Conservation (phyloP, 2,113 vertebrate species). For the Protobothrops mucrosquamatus region DNA sequence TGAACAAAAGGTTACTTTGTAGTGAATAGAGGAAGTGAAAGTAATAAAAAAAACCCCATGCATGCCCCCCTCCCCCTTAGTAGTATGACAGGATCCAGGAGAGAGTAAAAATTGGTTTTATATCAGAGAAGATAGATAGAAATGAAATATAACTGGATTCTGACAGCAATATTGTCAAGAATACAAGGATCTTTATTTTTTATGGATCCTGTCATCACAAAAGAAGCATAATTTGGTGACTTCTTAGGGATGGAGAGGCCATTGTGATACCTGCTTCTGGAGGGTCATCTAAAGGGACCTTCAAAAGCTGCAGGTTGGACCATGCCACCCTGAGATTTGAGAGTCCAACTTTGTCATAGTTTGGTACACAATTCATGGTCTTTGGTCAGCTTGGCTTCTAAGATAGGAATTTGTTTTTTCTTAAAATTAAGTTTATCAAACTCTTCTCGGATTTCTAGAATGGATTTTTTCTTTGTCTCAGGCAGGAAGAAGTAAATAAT, state of each 20-base stretch:
- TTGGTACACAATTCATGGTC: slow-evolving; percentile 56
- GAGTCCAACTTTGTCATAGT: slow-evolving; percentile 8
- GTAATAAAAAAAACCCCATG: too few relatives aligned
- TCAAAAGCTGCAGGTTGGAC: background rate
- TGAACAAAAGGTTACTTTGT: too few relatives aligned
- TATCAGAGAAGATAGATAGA: too few relatives aligned
- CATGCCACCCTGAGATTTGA: background rate
- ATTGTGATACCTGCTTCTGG: background rate
- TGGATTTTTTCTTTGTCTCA: slow-evolving; percentile 86
- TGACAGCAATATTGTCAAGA: background rate
- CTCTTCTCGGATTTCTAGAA: slow-evolving; percentile 77
- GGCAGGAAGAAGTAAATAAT: slow-evolving; percentile 78
- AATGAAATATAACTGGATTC: too few relatives aligned
- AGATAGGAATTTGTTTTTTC: slow-evolving; percentile 35
- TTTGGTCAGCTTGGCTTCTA: slow-evolving; percentile 20
- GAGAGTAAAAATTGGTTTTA: too few relatives aligned
- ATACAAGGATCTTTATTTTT: background rate
- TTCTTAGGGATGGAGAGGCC: background rate
- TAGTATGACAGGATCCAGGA: too few relatives aligned
- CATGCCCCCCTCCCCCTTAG: too few relatives aligned
- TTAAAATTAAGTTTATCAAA: slow-evolving; percentile 82
- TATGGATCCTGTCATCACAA: background rate
- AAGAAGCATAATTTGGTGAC: background rate
- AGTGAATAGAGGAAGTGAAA: too few relatives aligned
- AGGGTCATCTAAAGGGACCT: background rate